Evolutionary conservation across 2,888 invertebrate species (phyloP), one percentile per base, ranked within the genome.

Genomic region (Celastrina argiolus): DNA sequence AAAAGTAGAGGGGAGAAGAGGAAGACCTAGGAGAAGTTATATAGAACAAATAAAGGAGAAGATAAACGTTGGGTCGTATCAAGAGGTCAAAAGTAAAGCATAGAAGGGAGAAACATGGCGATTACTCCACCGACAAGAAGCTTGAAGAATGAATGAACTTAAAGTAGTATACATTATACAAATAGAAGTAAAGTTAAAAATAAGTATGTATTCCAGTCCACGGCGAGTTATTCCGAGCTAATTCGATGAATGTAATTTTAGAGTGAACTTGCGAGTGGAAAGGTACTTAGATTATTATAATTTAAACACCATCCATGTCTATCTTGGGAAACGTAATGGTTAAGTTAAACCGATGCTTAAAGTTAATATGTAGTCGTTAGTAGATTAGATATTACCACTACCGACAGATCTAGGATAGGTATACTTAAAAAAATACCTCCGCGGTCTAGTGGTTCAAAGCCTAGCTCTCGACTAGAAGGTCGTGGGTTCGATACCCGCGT

Each of bases 301-400:
- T 58, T 56, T 16, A 16, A 34, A n/a, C n/a, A 2, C 7, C 58
- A 28, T 34, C 16, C n/a, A 31, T 16, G 16, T 31, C 16, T 31
- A 58, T 58, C 16, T n/a, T 31, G 18, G 10, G 34, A 22, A 16
- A 41, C 41, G 45, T 45, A 45, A 45, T 45, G 16, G 16, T 18
- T 45, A 16, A 26, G 56, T n/a, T 58, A 58, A 56, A 18, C 56
- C 28, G 56, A 26, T 56, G 56, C 26, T 56, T 56, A 42, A 16
- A 45, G 16, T 18, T 56, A 26, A 56, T 28, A 31, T 8, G 18
- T 18, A 3, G 45, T 58, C 16, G 28, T 58, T 58, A 58, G 31
- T 58, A 58, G 31, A 58, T 58, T 58, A 58, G 31, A 58, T 58
- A 58, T 8, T 58, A 31, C 28, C 16, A 3, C 16, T 45, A 45